These are phyloP conservation scores for Spea hammondii DNA, from an alignment of 2,797 vertebrate genomes.

Conservation along the genomic window DNA sequence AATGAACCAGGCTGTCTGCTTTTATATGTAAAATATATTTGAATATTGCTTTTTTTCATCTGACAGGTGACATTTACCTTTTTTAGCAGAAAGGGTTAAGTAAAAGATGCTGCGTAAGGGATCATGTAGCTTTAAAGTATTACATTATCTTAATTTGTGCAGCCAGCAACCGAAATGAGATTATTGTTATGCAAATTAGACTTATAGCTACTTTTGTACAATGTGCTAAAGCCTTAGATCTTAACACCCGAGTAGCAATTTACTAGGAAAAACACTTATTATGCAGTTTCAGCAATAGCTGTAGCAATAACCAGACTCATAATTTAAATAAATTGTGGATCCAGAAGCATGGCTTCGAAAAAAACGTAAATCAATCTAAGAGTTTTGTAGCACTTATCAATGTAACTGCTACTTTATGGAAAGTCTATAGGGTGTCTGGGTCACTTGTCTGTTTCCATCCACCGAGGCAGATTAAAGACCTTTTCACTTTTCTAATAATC, in stretches of 20 bases:
- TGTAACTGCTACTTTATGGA: slow-evolving; percentile 25
- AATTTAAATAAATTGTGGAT: slow-evolving; percentile 61
- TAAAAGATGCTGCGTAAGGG: slow-evolving; percentile 41
- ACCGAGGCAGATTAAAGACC: slow-evolving; percentile 25
- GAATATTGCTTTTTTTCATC: too few species aligned
- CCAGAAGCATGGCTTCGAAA: slow-evolving; percentile 40
- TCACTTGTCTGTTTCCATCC: slow-evolving; percentile 24
- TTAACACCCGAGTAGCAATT: slow-evolving; percentile 62
- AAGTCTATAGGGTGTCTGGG: slow-evolving; percentile 17
- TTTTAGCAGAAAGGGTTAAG: slow-evolving; percentile 13
- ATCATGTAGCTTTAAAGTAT: slow-evolving; percentile 38
- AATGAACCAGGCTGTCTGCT: too few species aligned
- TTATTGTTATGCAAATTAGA: slow-evolving; percentile 63
- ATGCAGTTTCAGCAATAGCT: slow-evolving; percentile 61
- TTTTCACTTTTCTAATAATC: slow-evolving; percentile 33
- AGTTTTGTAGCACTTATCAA: slow-evolving; percentile 2
- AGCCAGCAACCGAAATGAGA: slow-evolving; percentile 49
- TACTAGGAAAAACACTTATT: slow-evolving; percentile 59
- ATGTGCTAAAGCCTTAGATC: slow-evolving; percentile 58
- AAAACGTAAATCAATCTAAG: slow-evolving; percentile 51
- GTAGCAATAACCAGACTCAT: slow-evolving; percentile 57
- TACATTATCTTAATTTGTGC: slow-evolving; percentile 55
- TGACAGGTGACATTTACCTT: not conserved
- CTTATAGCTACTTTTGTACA: slow-evolving; percentile 56
- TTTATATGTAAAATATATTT: too few species aligned